Base-by-base conservation (phyloP, 2,797 vertebrate genomes). In the Discoglossus pictus region DNA sequence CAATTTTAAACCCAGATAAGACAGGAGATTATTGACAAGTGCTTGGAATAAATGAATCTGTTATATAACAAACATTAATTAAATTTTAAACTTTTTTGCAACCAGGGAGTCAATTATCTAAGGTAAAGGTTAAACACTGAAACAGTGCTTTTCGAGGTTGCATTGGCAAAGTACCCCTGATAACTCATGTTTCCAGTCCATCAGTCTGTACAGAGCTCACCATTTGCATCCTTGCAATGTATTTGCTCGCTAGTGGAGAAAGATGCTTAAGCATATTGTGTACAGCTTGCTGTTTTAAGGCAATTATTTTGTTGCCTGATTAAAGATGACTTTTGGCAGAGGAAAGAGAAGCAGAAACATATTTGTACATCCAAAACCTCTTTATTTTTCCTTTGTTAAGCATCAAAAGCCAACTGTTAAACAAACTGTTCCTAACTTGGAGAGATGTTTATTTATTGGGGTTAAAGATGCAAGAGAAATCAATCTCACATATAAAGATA, bases 281-380 rank as follows among this genome's bases (percentile, higher is more conserved):
- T 35, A 58, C 36, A 34, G 24, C 39, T 13, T 7, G 44, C 59
- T 53, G 16, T 63, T 50, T 61, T 63, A 63, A 56, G 24, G 60
- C 68, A 64, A 59, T 59, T 64, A 51, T 64, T 64, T 59, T 64
- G 53, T 52, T 36, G 60, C 35, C 23, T 58, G 68, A 71, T 63
- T 63, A 51, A 64, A 64, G 52, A 71, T 44, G 61, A 59, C 61
- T 64, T 56, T 63, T 64, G 44, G 52, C 38, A 35, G 38, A 23
- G 43, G 39, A 13, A 38, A 39, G 24, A 43, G 38, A 59, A 13
- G 23, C 51, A 58, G 6, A 51, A 27, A 51, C 12, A 25, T 23
- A 50, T 58, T 58, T 63, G 43, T 39, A 53, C 40, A 61, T 50
- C 10, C 50, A 21, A 70, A 51, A 43, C 43, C 35, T 56, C 50